phyloP scores from a whole-genome alignment of 37 sponge, comb jelly and placozoan genomes.

The Bolinopsis microptera region DNA sequence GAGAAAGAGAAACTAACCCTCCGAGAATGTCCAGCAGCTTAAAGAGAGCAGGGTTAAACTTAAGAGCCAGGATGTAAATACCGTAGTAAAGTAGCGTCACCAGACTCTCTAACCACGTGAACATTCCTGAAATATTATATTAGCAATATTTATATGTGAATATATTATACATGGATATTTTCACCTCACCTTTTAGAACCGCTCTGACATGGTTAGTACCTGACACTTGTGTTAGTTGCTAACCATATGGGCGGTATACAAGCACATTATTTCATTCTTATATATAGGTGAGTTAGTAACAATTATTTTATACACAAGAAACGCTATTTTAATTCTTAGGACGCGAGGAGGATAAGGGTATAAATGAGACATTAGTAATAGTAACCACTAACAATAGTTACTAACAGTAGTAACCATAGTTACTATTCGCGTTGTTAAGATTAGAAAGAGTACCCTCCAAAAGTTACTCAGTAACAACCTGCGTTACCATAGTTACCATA shows the following conservation, averaged over 20 bases:
- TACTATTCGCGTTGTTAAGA: not conserved
- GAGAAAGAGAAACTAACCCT: not conserved
- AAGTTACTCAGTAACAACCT: too few relatives aligned
- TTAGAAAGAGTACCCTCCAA: too few relatives aligned
- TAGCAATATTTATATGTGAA: too few relatives aligned
- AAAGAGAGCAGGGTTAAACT: conserved; percentile 67
- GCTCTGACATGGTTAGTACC: too few relatives aligned
- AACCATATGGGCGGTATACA: too few relatives aligned
- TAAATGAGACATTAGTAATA: not conserved
- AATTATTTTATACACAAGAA: too few relatives aligned
- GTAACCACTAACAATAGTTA: not conserved
- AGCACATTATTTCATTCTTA: too few relatives aligned
- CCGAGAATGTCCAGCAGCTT: not conserved
- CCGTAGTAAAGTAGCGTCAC: conserved; percentile 75
- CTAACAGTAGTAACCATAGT: not conserved
- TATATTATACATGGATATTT: too few relatives aligned
- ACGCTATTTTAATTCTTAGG: too few relatives aligned
- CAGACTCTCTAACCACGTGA: conserved; percentile 75
- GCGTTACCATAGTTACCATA: not conserved
- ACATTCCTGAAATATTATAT: conserved; percentile 52
- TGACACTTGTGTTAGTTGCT: not conserved
- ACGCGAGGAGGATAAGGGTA: too few relatives aligned
- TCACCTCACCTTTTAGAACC: too few relatives aligned
- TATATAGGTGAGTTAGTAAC: too few relatives aligned
- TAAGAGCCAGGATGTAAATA: conserved; percentile 76